These are phyloP conservation scores for Axea sp. DNA, from an alignment of 2,888 invertebrate species.

Conservation along the genomic window DNA sequence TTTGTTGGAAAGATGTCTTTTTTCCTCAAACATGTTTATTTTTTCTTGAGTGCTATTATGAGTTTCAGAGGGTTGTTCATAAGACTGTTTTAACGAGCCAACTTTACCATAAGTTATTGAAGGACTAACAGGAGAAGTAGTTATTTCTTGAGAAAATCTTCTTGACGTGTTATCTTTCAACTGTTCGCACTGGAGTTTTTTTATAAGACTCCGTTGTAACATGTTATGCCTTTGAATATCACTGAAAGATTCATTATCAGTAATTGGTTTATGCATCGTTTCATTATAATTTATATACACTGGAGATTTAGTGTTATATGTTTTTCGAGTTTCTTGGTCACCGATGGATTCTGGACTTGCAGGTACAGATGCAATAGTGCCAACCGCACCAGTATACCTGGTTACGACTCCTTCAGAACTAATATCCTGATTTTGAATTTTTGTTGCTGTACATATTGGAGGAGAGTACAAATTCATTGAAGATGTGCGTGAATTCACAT, in stretches of 20 bases:
- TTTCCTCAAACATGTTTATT: conserved; percentile 70
- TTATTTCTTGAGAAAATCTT: conserved; percentile 49
- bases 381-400: conserved; percentile 75
- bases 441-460: conserved; percentile 37
- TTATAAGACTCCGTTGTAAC: conserved; percentile 72
- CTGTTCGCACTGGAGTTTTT: conserved; percentile 64
- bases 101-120: conserved; percentile 60
- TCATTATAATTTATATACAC: conserved; percentile 22
- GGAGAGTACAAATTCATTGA: conserved; percentile 22
- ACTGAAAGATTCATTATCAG: conserved; percentile 61
- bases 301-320: conserved; percentile 20
- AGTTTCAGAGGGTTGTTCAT: conserved; percentile 66
- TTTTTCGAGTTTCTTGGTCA: conserved; percentile 17
- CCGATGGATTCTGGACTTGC: conserved; percentile 59
- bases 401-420: conserved; percentile 75
- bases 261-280: too few relatives aligned
- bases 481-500: not conserved
- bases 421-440: conserved; percentile 76
- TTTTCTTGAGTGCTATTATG: conserved; percentile 71
- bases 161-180: conserved; percentile 35
- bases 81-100: conserved; percentile 61
- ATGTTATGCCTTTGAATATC: conserved; percentile 75
- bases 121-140: conserved; percentile 56
- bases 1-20: conserved; percentile 57
- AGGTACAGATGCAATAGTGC: conserved; percentile 71